Conservation (phyloP, 2,888 invertebrate genomes). For the Drosophila suboccidentalis region DNA sequence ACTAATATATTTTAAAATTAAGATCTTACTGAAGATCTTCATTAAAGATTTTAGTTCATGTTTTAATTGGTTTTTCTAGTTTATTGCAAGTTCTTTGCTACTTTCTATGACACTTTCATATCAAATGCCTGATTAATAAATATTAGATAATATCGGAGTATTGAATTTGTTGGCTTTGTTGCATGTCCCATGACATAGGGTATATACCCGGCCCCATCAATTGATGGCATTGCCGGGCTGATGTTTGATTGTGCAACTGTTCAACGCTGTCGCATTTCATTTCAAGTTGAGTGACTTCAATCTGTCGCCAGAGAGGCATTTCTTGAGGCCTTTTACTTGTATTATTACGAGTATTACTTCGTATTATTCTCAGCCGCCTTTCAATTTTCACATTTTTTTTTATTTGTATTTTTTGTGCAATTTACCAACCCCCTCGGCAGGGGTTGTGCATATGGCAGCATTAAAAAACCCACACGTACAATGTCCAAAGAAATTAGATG, state of each 20-base stretch:
- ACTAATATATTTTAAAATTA: no score
- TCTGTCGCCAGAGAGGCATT: slow-evolving; percentile 79
- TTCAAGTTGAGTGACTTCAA: slow-evolving; percentile 85
- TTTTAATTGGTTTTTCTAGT: neutral
- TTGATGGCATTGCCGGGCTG: slow-evolving; percentile 22
- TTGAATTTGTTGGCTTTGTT: neutral
- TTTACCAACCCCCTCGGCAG: slow-evolving; percentile 64
- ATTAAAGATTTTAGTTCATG: neutral
- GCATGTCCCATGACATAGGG: slow-evolving; percentile 7
- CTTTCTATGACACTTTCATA: neutral
- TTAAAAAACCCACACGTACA: slow-evolving; percentile 83
- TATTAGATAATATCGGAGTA: neutral
- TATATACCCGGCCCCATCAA: slow-evolving; percentile 20
- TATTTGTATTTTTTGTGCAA: slow-evolving; percentile 42
- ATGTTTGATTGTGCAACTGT: slow-evolving; percentile 78
- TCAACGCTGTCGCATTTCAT: slow-evolving; percentile 83
- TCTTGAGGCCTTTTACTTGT: slow-evolving; percentile 71
- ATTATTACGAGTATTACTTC: slow-evolving; percentile 53
- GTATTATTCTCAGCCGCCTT: slow-evolving; percentile 42
- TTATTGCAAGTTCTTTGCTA: no score
- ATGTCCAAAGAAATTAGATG: slow-evolving; percentile 81
- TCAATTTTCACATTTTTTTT: slow-evolving; percentile 14
- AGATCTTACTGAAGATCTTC: neutral
- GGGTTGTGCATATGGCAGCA: slow-evolving; percentile 85
- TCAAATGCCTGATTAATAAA: neutral